Conservation (phyloP, 2,888 invertebrate species). For the Drosophila mimica region DNA sequence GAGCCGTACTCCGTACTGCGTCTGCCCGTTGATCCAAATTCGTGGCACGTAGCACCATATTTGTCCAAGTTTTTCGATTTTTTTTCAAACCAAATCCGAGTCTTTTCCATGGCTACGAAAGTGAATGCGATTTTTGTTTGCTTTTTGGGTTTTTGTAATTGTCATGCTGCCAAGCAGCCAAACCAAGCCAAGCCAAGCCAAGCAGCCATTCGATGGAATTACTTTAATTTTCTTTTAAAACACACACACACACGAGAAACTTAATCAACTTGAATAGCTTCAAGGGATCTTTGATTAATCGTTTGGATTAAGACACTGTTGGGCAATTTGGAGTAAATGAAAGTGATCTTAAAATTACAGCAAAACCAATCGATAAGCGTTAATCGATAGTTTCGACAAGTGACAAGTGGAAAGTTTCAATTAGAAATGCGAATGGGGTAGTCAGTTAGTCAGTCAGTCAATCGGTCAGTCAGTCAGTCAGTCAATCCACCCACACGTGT, state of each 20-base stretch:
- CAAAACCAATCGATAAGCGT: not conserved
- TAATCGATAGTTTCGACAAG: not conserved
- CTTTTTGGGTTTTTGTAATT: conserved; percentile 51
- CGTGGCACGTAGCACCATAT: conserved; percentile 68
- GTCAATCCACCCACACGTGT: conserved; percentile 5
- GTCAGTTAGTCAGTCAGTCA: not conserved
- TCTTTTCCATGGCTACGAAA: conserved; percentile 63
- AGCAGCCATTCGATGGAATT: conserved; percentile 63
- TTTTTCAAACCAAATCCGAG: conserved; percentile 38
- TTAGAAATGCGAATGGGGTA: conserved; percentile 60
- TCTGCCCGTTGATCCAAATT: conserved; percentile 72
- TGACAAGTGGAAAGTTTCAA: conserved; percentile 45
- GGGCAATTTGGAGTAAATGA: not conserved
- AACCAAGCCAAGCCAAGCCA: too few species aligned
- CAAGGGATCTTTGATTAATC: not conserved
- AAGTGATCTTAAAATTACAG: conserved; percentile 1
- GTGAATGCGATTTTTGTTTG: conserved; percentile 63
- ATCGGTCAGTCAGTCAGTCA: conserved; percentile 4
- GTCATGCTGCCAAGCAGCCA: conserved; percentile 48
- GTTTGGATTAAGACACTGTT: not conserved
- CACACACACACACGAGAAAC: conserved; percentile 27
- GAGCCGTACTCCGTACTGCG: conserved; percentile 27
- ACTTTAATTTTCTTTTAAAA: conserved; percentile 60
- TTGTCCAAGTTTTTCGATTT: conserved; percentile 51
- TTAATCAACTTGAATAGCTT: conserved; percentile 13